Conservation (phyloP, 2,797 vertebrate genomes). For the Poeciliopsis presidionis region DNA sequence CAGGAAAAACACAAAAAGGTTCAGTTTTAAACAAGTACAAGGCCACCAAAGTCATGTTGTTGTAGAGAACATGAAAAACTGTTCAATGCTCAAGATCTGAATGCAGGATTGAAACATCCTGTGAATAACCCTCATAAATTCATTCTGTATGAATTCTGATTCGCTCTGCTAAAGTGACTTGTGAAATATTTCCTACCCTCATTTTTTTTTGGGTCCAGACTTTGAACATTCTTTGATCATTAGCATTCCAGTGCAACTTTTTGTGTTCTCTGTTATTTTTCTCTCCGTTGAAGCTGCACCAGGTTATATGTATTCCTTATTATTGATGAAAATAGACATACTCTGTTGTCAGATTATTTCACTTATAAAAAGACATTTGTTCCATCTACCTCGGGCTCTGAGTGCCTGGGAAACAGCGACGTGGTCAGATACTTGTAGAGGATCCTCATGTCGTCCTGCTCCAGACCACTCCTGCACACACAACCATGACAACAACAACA, state of each 20-base stretch:
- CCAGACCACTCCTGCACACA: constrained; percentile 91
- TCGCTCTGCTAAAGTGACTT: background rate
- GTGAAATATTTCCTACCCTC: background rate
- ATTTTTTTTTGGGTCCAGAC: background rate
- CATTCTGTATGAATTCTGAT: background rate
- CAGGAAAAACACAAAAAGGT: background rate
- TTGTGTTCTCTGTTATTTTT: too few relatives aligned
- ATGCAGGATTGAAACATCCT: background rate
- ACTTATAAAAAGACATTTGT: too few relatives aligned
- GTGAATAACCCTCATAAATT: background rate
- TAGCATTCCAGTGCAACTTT: background rate
- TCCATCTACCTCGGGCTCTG: constrained; percentile 91
- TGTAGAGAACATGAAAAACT: background rate
- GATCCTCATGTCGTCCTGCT: constrained; percentile 98
- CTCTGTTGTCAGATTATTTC: too few relatives aligned
- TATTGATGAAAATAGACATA: too few relatives aligned
- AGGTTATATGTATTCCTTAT: too few relatives aligned
- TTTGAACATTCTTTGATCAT: background rate
- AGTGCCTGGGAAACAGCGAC: constrained; percentile 95
- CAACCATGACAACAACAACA: background rate
- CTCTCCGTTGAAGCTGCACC: too few relatives aligned
- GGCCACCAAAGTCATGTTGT: background rate
- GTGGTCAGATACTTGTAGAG: constrained; percentile 98
- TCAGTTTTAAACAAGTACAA: background rate
- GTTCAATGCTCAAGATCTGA: background rate